A percentile compares a stretch with the other conserved stretches of the same genome.
These are phyloP conservation scores for Bathynomus jamesi DNA, from an alignment of 1,140 invertebrate species.

Conservation along the genomic window DNA sequence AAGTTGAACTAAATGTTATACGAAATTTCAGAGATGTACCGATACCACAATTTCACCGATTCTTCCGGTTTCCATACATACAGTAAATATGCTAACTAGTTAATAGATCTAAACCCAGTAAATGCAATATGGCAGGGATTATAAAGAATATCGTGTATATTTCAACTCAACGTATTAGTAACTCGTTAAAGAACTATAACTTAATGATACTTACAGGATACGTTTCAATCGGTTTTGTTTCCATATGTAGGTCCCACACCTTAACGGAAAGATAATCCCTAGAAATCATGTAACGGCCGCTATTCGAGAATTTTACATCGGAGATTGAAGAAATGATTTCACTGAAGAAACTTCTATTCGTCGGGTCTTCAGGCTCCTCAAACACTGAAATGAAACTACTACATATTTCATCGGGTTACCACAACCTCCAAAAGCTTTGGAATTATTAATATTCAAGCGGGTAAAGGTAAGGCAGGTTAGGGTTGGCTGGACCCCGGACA, in stretches of 20 bases:
- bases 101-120: too few relatives aligned
- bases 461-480: too few relatives aligned
- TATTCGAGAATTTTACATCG: constrained; percentile 98
- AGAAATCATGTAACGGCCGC: constrained; percentile 97
- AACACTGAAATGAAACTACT: constrained; percentile 58
- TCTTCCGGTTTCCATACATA: too few relatives aligned
- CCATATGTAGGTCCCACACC: constrained; percentile 99
- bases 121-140: too few relatives aligned
- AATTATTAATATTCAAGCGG: background rate
- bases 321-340: constrained; percentile 99
- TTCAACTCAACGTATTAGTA: too few relatives aligned
- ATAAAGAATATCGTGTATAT: too few relatives aligned
- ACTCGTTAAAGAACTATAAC: too few relatives aligned
- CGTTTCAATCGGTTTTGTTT: constrained; percentile 95
- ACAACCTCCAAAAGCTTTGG: background rate
- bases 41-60: too few relatives aligned
- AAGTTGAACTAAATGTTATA: too few relatives aligned
- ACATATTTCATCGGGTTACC: background rate
- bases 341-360: constrained; percentile 95
- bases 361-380: constrained; percentile 97
- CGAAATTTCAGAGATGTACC: too few relatives aligned
- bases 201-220: constrained; percentile 72
- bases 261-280: constrained; percentile 99
- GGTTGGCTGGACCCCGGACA: too few relatives aligned
- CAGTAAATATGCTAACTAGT: too few relatives aligned